These are phyloP conservation scores for Sminthurinus aureus DNA, from an alignment of 2,888 invertebrate species.

Conservation along the genomic window DNA sequence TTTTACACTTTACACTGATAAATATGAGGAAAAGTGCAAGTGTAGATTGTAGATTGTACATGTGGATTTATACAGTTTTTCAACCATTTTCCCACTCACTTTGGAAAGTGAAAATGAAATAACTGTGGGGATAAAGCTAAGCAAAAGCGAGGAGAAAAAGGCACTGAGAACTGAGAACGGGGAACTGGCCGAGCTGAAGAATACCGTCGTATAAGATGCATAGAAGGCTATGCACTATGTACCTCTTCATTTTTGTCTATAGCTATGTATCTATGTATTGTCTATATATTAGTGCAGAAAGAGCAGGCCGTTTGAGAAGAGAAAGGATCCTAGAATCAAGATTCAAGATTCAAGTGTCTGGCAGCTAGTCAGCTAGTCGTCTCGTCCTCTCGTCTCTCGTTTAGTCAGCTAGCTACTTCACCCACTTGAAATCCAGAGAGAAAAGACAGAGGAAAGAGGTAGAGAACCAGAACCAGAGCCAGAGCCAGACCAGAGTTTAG, in stretches of 20 bases:
- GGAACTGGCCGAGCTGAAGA: background rate
- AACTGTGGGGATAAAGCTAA: too few species aligned
- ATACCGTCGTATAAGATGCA: too few species aligned
- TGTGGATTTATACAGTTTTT: background rate
- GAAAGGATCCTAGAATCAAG: background rate
- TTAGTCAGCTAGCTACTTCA: conserved; percentile 18
- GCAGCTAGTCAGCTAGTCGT: conserved; percentile 9
- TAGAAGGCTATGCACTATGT: too few species aligned
- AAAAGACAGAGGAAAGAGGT: background rate
- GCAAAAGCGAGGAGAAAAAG: too few species aligned
- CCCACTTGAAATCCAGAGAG: conserved; percentile 27
- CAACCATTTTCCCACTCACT: background rate
- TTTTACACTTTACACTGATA: too few species aligned
- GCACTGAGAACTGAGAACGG: too few species aligned
- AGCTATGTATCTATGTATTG: background rate
- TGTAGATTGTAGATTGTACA: too few species aligned
- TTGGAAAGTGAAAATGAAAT: background rate
- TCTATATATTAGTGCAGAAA: background rate
- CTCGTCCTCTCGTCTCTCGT: conserved; percentile 18
- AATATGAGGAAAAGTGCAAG: too few species aligned
- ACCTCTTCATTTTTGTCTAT: background rate
- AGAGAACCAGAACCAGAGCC: background rate
- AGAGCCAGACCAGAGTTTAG: too few species aligned
- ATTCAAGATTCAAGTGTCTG: background rate
- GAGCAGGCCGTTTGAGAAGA: background rate